Percentiles rank a stretch among this genome's conserved stretches.
Evolutionary conservation across 2,888 invertebrate species (phyloP).

Genomic region (Bhutanitis thaidina): DNA sequence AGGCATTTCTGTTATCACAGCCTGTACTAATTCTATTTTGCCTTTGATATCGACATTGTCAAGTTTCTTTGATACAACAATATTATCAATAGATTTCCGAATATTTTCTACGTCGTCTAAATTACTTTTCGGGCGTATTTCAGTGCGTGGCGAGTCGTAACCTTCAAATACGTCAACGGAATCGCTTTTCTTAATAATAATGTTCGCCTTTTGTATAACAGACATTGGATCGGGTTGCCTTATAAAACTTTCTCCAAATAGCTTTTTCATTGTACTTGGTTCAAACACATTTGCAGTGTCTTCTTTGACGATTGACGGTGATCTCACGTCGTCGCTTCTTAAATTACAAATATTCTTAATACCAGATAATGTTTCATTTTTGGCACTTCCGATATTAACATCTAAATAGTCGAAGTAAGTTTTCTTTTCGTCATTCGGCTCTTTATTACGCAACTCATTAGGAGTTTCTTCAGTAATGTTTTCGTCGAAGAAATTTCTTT

Average conservation of each 20-base stretch:
- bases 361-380: conserved; percentile 2
- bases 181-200: conserved; percentile 39
- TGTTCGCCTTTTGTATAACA: conserved; percentile 34
- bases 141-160: conserved; percentile 38
- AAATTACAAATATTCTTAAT: conserved; percentile 21
- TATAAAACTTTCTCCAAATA: conserved; percentile 53
- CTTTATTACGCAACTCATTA: conserved; percentile 5
- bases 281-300: conserved; percentile 38
- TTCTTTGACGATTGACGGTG: conserved; percentile 59
- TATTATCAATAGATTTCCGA: conserved; percentile 37
- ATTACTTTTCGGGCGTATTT: conserved; percentile 22
- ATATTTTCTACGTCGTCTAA: conserved; percentile 27
- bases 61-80: conserved; percentile 35
- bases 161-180: conserved; percentile 60
- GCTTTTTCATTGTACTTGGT: conserved; percentile 51
- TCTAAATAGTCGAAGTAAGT: conserved; percentile 46
- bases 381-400: conserved; percentile 12
- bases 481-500: conserved; percentile 43
- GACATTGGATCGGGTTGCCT: conserved; percentile 37
- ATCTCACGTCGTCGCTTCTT: conserved; percentile 39
- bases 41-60: conserved; percentile 26
- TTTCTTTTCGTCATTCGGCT: conserved; percentile 19
- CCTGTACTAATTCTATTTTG: conserved; percentile 12
- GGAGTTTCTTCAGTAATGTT: conserved; percentile 24
- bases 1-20: conserved; percentile 16